Evolutionary conservation across 2,888 invertebrate species (phyloP).

Genomic region (Apodemia duryi): DNA sequence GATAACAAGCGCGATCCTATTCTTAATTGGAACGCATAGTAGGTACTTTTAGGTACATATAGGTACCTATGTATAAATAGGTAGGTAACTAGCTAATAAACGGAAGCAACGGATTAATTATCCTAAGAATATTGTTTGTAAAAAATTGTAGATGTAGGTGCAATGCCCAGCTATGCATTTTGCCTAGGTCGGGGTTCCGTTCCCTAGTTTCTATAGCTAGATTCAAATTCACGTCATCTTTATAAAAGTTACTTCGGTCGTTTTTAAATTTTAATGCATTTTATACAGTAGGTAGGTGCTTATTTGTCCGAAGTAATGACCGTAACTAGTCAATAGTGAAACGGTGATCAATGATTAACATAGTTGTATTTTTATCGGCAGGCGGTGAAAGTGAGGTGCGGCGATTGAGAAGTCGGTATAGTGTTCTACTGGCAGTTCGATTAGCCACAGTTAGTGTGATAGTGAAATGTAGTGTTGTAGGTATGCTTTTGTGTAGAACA

Average conservation of each 20-base stretch:
- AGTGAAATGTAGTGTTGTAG: constrained; percentile 49
- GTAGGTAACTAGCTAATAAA: no score
- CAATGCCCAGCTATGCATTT: no score
- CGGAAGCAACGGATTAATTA: no score
- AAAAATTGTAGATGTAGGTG: no score
- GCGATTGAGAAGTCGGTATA: constrained; percentile 40
- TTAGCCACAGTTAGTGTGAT: constrained; percentile 34
- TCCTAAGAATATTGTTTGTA: no score
- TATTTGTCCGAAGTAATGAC: constrained; percentile 14
- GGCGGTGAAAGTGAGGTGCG: constrained; percentile 67
- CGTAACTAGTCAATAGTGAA: constrained; percentile 16
- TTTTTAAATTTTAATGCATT: not conserved
- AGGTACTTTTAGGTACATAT: no score
- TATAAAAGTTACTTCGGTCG: not conserved
- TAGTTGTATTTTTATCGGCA: constrained; percentile 52
- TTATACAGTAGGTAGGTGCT: constrained; percentile 3
- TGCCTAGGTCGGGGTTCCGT: not conserved
- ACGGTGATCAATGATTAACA: constrained; percentile 27
- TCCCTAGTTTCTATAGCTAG: not conserved
- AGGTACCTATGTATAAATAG: no score
- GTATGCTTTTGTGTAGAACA: constrained; percentile 32
- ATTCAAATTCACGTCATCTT: not conserved
- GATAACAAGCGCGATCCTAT: no score
- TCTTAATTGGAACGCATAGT: no score
- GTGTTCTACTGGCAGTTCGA: constrained; percentile 27